These are phyloP conservation scores for Zeuzera pyrina DNA, from an alignment of 2,888 invertebrate species.

Conservation along the genomic window DNA sequence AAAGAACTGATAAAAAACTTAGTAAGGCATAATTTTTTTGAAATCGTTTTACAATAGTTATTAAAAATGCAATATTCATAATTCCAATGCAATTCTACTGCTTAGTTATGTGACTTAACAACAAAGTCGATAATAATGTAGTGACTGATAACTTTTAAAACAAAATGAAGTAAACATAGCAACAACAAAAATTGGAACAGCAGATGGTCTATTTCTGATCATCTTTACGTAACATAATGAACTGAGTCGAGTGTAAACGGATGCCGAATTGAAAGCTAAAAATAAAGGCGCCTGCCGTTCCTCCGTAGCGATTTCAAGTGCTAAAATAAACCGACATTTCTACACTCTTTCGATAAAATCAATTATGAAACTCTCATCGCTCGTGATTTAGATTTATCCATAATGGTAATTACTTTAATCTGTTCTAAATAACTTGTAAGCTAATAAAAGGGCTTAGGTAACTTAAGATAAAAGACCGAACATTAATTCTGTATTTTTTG, in stretches of 20 bases:
- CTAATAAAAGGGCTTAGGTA: too few species aligned
- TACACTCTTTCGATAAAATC: neutral
- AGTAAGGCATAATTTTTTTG: too few species aligned
- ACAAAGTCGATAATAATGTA: conserved; percentile 7
- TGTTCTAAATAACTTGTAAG: too few species aligned
- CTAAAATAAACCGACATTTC: conserved; percentile 19
- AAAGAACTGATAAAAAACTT: too few species aligned
- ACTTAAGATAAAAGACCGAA: too few species aligned
- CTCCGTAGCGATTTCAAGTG: conserved; percentile 36
- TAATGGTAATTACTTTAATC: too few species aligned
- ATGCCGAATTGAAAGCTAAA: conserved; percentile 37
- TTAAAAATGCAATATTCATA: too few species aligned
- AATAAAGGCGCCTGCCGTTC: conserved; percentile 40
- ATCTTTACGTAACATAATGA: conserved; percentile 37
- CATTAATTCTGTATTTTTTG: too few species aligned
- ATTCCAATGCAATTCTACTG: neutral
- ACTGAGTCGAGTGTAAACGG: conserved; percentile 26
- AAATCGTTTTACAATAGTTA: too few species aligned
- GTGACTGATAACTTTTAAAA: too few species aligned
- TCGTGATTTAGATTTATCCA: too few species aligned
- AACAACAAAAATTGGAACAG: conserved; percentile 23
- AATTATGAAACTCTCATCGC: too few species aligned
- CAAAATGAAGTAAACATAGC: neutral
- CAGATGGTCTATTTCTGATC: conserved; percentile 35
- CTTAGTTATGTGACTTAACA: conserved; percentile 2